Percentiles rank a stretch among this genome's conserved stretches.
These are phyloP conservation scores for Daboia siamensis DNA, from an alignment of 2,113 vertebrate genomes.

Conservation along the genomic window DNA sequence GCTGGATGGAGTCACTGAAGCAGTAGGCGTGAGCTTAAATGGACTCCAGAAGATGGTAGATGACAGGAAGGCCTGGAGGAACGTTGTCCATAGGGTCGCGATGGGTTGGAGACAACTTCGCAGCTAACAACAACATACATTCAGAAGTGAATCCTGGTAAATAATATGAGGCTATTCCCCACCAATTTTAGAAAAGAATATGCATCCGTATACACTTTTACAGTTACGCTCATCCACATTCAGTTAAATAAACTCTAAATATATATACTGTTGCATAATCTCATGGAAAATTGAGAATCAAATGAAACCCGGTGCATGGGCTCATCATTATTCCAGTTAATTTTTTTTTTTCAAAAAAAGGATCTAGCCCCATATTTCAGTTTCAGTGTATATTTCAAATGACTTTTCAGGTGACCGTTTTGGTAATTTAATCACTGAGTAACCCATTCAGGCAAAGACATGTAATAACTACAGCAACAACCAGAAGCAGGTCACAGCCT, in stretches of 20 bases:
- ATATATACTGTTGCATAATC: neutral
- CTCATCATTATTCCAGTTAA: neutral
- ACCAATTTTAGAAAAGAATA: neutral
- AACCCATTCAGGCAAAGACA: constrained; percentile 4
- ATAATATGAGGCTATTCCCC: neutral
- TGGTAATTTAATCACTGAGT: neutral
- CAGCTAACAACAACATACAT: no score
- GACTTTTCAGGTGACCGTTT: neutral
- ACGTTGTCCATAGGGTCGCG: no score
- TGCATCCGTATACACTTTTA: neutral
- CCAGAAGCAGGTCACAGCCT: constrained; percentile 2
- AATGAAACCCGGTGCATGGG: no score
- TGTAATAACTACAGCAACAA: neutral
- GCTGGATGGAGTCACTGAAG: no score
- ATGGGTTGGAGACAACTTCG: no score
- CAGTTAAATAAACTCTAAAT: neutral
- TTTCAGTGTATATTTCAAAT: neutral
- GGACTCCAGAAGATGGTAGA: no score
- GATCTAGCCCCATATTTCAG: neutral
- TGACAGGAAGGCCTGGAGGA: no score
- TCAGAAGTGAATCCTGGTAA: neutral
- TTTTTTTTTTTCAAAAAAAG: neutral
- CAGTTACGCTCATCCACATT: neutral
- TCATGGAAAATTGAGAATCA: neutral
- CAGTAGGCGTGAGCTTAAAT: no score